Base-by-base conservation (phyloP, 2,888 invertebrate genomes). In the Drosophila quinaria region DNA sequence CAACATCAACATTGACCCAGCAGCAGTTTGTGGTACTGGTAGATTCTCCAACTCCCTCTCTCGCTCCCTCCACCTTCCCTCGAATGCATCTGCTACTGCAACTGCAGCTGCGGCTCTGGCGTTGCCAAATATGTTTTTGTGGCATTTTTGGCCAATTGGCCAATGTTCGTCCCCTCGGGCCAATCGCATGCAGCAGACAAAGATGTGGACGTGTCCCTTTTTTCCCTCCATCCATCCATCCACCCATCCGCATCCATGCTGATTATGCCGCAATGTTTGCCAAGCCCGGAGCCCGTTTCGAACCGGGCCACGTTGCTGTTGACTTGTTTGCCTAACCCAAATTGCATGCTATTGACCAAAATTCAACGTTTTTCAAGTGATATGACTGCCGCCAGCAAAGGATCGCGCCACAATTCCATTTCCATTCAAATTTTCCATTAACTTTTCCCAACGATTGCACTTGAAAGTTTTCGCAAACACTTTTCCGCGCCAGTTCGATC, bases 281-380 rank as follows among this genome's bases (percentile, higher is more conserved):
- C 86, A 62, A 64, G 25, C 25, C 49, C 31, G n/a, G 11, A 51
- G 67, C 51, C 54, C 33, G 31, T 25, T 22, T 31, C 31, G 25
- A 41, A 44, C 22, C 39, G 11, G 33, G 44, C 35, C 52, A 41
- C 44, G 11, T 22, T 33, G 62, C 70, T 71, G 69, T 74, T 80
- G 63, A 60, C 79, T 69, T 84, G 89, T 81, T 89, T 85, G 85
- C 80, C 73, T 89, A 85, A 84, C 85, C 85, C 87, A 89, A 87
- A 85, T 89, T 87, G 80, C 81, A 81, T 74, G 77, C 83, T 80
- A 78, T 86, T 88, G 89, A 75, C 83, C 83, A 75, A 64, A 78
- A 75, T 86, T 80, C 83, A 74, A 80, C 70, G 69, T 72, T 67
- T 79, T 81, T 77, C 80, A 70, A 82, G 74, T 82, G 65, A 60